Conservation (phyloP, 2,797 vertebrate genomes). For the Molossus molossus region DNA sequence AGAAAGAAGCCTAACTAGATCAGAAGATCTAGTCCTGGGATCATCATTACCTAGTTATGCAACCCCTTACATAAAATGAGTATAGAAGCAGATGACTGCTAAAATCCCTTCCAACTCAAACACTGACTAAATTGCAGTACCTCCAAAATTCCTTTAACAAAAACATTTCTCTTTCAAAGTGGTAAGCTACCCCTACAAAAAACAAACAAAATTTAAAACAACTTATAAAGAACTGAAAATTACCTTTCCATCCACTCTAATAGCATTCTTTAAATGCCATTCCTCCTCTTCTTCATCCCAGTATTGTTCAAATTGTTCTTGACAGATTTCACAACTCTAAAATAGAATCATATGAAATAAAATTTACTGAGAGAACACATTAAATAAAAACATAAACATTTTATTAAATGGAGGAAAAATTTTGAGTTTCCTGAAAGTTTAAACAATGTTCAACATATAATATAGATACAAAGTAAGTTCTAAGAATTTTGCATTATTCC, state of each 20-base stretch:
- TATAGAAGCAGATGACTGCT: neutral
- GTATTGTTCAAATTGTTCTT: slow-evolving; percentile 98
- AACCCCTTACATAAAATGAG: slow-evolving; percentile 50
- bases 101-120: slow-evolving; percentile 62
- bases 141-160: neutral
- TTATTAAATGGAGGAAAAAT: neutral
- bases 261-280: slow-evolving; percentile 98
- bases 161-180: slow-evolving; percentile 41
- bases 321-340: slow-evolving; percentile 98
- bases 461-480: neutral
- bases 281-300: slow-evolving; percentile 99
- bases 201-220: slow-evolving; percentile 4
- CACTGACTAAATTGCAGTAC: slow-evolving; percentile 48
- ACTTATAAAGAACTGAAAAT: slow-evolving; percentile 44
- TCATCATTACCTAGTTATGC: slow-evolving; percentile 13
- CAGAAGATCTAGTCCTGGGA: slow-evolving; percentile 11
- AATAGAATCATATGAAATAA: slow-evolving; percentile 65
- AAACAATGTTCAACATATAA: neutral
- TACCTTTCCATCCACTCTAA: slow-evolving; percentile 97
- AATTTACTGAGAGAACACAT: slow-evolving; percentile 56
- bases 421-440: slow-evolving; percentile 30
- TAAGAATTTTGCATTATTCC: slow-evolving; percentile 56
- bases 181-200: neutral
- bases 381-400: slow-evolving; percentile 62
- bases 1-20: neutral